Base-by-base conservation (phyloP, 2,797 vertebrate genomes). In the Okamejei kenojei region DNA sequence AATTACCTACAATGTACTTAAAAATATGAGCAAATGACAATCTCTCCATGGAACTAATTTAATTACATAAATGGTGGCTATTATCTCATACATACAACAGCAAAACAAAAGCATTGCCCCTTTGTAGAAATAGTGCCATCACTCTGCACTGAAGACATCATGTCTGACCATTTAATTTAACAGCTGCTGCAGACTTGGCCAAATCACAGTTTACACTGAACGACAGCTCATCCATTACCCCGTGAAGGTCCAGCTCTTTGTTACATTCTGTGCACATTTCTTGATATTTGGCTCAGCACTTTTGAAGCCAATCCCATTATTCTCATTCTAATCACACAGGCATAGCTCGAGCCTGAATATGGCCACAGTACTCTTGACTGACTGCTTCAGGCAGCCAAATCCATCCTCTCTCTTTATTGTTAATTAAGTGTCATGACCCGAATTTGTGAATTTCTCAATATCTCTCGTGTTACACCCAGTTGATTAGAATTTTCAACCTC, bases 231-330 rank as follows among this genome's bases (percentile, higher is more conserved):
- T 74, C 68, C 21, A 54, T 73, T 76, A 92, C 73, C 73, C 54
- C 26, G 73, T 11, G 10, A 35, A 92, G 90, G 38, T 38, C 29
- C 71, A 74, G 73, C 10, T 76, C 68, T 76, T 45, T n/a, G 71
- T 54, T 76, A 38, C 58, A 92, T 76, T 92, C 71, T 58, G 32
- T 73, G 45, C 90, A 92, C 90, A 74, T 76, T 76, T 26, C 29
- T 76, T 54, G 71, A 92, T 92, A 17, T 76, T 92, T n/a, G 76
- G 38, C 71, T 92, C 90, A 92, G 65, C 73, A 58, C 38, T 76
- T 92, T 92, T 92, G 90, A 45, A 54, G 90, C 23, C 71, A 74
- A 68, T 74, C n/a, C n/a, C 71, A 92, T 92, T 92, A 92, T 68
- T 88, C 61, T 92, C 38, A 74, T 92, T 92, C 90, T 76, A 29